Percentiles rank a stretch among this genome's conserved stretches.
phyloP scores from a whole-genome alignment of 2,888 invertebrate species.

The Chaetoderma sp. region DNA sequence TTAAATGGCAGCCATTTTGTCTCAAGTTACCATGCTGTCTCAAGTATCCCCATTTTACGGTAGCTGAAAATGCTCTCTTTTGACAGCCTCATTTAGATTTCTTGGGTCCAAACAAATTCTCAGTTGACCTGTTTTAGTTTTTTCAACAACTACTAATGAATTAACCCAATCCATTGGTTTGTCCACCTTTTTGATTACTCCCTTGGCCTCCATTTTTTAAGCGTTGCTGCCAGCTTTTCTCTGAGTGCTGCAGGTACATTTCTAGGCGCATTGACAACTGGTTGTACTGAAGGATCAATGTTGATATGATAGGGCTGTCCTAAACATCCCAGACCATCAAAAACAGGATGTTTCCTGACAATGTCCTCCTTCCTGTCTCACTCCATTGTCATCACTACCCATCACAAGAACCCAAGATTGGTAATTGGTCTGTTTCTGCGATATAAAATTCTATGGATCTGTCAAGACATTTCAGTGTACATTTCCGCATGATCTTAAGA shows the following conservation, averaged over 20 bases:
- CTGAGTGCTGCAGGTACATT: conserved; percentile 12
- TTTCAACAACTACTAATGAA: conserved; percentile 10
- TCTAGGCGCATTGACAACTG: conserved; percentile 12
- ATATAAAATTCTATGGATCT: background rate
- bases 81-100: conserved; percentile 2
- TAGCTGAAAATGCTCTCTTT: conserved; percentile 12
- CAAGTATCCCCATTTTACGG: too few relatives aligned
- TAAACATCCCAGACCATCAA: too few relatives aligned
- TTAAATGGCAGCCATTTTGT: too few relatives aligned
- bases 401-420: background rate
- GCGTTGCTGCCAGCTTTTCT: background rate
- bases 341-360: too few relatives aligned
- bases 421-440: background rate
- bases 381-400: too few relatives aligned
- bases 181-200: conserved; percentile 7
- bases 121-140: background rate
- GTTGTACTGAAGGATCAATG: conserved; percentile 4
- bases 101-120: conserved; percentile 13
- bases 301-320: background rate
- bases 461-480: background rate
- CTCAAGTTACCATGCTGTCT: too few relatives aligned
- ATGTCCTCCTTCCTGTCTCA: too few relatives aligned
- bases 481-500: background rate
- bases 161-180: conserved; percentile 15
- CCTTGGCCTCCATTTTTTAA: conserved; percentile 4